Evolutionary conservation across 2,797 vertebrate genomes (phyloP), one percentile per base, ranked within the genome.

Genomic region (Propithecus deckenii): DNA sequence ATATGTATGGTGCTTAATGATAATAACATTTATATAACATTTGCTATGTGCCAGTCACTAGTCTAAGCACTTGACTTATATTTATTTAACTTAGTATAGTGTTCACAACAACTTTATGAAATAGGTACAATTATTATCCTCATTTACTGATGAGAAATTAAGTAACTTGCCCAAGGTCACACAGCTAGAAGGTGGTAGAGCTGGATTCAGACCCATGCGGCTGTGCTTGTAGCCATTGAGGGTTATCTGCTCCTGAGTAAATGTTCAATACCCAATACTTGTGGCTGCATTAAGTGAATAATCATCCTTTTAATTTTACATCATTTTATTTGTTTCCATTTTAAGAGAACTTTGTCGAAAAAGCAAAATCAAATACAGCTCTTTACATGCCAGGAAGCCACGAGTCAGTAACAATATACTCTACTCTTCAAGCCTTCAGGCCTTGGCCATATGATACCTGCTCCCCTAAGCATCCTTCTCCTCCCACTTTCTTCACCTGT

Each of bases 11-110:
- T 75, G 46, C 50, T 94, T 91, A 78, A 93, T 59, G 76, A 48
- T 79, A 94, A 89, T 79, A 93, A 15, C 84, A 84, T 94, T 95
- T 97, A 50, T 17, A 79, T 89, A 96, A 93, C 22, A 89, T 75
- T 50, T 96, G 74, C 41, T 63, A 18, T 15, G 32, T 63, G 48
- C 38, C 32, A 76, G 41, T 72, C 88, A 92, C 69, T 61, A 43
- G 28, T 38, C 43, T 89, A 63, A 96, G 69, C 81, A 65, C 65
- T 61, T 92, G 43, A 95, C 35, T 69, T 95, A 23, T 72, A 61
- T 88, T 93, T 95, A 83, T 89, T 90, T 88, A 86, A 86, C n/a
- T 95, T 63, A 20, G 52, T 69, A 61, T 9, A 46, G 41, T 80
- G 30, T 91, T 86, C 43, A 89, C n/a, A 94, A 96, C 28, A 76